Evolutionary conservation across 2,113 vertebrate species (phyloP), one percentile per base, ranked within the genome.

Genomic region (Tyrannus savana): DNA sequence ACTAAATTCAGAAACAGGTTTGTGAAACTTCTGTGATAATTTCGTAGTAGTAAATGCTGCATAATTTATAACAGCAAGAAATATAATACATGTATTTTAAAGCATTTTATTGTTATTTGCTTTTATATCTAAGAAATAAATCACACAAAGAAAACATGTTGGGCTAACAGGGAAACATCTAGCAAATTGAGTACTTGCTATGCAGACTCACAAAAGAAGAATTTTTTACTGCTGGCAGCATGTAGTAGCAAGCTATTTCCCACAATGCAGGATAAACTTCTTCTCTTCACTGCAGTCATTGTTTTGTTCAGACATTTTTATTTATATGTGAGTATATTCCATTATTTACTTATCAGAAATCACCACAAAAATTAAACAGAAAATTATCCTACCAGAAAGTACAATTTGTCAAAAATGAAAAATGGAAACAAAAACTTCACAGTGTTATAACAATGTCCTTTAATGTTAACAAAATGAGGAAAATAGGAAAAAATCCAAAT

Each of bases 11-110:
- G 52, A 85, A 69, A 41, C 50, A 59, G 58, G 52, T 88, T 91
- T 94, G 39, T 91, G 75, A 95, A 95, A 97, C 79, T 92, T 97
- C 39, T 53, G 78, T 89, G 60, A 89, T 39, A 93, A 94, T 93
- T 90, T 67, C 31, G 52, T 69, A 90, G 52, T 49, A 53, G 52
- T 44, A 92, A 95, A 73, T 76, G 49, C 42, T 90, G 58, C 53
- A 79, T 95, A 89, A 95, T 86, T 96, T 90, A 64, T 73, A 96
- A 50, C 84, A 95, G 68, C 53, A 88, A 83, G 86, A 86, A 94
- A 81, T 71, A 68, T 21, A 84, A 87, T 89, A 56, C 31, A 35
- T 46, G 28, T 68, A 64, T 82, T 93, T 94, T 86, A 92, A 93
- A 72, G n/a, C 10, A 72, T 64, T 90, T 93, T 93, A 28, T 73